Conservation (phyloP, 2,797 vertebrate species). For the Siniperca obscura region DNA sequence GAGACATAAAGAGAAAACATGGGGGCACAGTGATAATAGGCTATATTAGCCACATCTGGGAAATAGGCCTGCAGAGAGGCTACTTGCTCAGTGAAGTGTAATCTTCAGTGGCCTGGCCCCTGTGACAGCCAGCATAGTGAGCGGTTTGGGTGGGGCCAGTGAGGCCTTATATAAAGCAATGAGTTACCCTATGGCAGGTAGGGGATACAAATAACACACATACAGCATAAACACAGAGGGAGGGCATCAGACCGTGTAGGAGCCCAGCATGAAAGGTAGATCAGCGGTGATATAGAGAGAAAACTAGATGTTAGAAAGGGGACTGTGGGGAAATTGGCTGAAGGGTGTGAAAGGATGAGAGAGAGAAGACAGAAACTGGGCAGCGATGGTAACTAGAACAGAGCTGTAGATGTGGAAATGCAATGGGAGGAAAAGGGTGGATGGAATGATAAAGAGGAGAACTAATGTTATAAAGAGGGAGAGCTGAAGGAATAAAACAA, state of each 20-base stretch:
- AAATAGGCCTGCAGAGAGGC: conserved; percentile 70
- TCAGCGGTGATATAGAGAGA: conserved; percentile 76
- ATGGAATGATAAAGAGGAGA: conserved; percentile 64
- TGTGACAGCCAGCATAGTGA: conserved; percentile 72
- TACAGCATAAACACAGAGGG: conserved; percentile 78
- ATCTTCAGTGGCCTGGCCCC: conserved; percentile 72
- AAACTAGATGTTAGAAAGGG: conserved; percentile 79
- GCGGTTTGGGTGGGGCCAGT: conserved; percentile 75
- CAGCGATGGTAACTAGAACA: conserved; percentile 72
- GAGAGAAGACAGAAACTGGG: conserved; percentile 68
- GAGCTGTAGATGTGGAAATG: conserved; percentile 64
- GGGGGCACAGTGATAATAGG: conserved; percentile 66
- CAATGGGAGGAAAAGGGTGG: conserved; percentile 55
- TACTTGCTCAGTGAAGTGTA: conserved; percentile 78
- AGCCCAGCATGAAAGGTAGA: conserved; percentile 80
- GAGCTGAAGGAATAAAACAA: conserved; percentile 52
- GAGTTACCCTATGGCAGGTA: conserved; percentile 74
- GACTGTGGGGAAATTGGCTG: conserved; percentile 79
- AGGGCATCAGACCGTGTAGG: conserved; percentile 76
- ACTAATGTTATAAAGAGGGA: conserved; percentile 47
- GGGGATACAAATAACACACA: conserved; percentile 83
- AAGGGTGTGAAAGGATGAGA: conserved; percentile 71
- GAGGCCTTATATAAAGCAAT: conserved; percentile 70
- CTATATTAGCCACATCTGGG: conserved; percentile 74
- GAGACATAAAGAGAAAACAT: conserved; percentile 50